Evolutionary conservation across 2,888 invertebrate species (phyloP).

Genomic region (Apocheima hispidaria): DNA sequence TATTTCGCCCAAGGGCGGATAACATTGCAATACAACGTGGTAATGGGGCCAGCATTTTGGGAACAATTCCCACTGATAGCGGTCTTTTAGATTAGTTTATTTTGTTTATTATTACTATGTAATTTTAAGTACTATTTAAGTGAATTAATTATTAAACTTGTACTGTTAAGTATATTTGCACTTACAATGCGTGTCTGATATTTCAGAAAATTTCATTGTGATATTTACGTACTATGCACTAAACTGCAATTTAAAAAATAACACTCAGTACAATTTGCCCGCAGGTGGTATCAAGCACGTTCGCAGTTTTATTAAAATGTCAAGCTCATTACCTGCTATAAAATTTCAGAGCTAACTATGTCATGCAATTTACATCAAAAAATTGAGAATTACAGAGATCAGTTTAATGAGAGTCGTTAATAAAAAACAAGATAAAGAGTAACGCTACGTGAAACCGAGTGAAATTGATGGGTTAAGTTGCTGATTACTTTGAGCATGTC

Average conservation of each 20-base stretch:
- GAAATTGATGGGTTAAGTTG: conserved; percentile 2
- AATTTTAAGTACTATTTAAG: too few species aligned
- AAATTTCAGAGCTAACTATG: conserved; percentile 7
- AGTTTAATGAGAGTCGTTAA: conserved; percentile 15
- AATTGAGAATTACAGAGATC: conserved; percentile 20
- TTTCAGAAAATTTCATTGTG: background rate
- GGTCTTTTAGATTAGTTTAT: too few species aligned
- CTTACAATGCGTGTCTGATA: background rate
- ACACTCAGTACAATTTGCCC: conserved; percentile 12
- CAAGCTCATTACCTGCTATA: conserved; percentile 21
- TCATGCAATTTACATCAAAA: conserved; percentile 13
- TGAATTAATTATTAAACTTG: too few species aligned
- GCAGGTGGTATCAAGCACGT: conserved; percentile 31
- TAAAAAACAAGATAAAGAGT: background rate
- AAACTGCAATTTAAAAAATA: conserved; percentile 1
- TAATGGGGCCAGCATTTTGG: too few species aligned
- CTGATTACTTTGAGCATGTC: background rate
- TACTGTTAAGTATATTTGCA: too few species aligned
- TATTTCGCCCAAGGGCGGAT: too few species aligned
- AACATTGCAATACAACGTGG: too few species aligned
- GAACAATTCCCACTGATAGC: too few species aligned
- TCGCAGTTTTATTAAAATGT: conserved; percentile 23
- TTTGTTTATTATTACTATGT: too few species aligned
- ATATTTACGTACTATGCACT: background rate
- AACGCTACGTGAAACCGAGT: background rate